Evolutionary conservation across 1,140 invertebrate species (phyloP), one percentile per base, ranked within the genome.

Genomic region (Lepidurus apus): DNA sequence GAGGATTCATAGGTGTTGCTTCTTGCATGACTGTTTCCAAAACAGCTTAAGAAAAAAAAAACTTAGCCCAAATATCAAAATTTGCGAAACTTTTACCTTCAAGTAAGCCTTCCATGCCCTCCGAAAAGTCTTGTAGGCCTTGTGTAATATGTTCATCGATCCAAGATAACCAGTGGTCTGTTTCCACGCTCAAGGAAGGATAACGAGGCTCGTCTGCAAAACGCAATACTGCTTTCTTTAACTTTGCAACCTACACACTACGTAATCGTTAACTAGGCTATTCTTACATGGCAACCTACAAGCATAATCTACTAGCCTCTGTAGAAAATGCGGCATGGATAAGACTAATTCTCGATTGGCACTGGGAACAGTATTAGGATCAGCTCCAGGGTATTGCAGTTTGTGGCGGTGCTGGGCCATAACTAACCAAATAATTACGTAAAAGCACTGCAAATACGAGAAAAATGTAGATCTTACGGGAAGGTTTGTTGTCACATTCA

Each of bases 101-200:
- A 74, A 80, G 43, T 74, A 74, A 80, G 11, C 44, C 17, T 74
- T 43, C 75, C 42, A 79, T 26, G 77, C 65, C 77, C 42, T 79
- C 53, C 53, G 26, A 78, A 74, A 85, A 85, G 26, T 84, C 83
- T 43, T 85, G 84, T 73, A 85, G 81, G 74, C 84, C 85, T 80
- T 85, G 83, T 42, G 83, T 82, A 81, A 86, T 83, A 45, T 84
- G 82, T 80, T 85, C 84, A 53, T 87, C 85, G 74, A 87, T 86
- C 85, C 85, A 87, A 75, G 84, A 83, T 83, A 87, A 85, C 86
- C 86, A 87, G 77, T 85, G 85, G 53, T 86, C 86, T 74, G 85
- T 81, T 80, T 87, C 86, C 80, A 84, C 83, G 8, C 80, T 81
- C 81, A 84, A 82, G n/a, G 83, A 83, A 77, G 82, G 78, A 80